Conservation (phyloP, 2,888 invertebrate genomes). For the Trilocha varians region DNA sequence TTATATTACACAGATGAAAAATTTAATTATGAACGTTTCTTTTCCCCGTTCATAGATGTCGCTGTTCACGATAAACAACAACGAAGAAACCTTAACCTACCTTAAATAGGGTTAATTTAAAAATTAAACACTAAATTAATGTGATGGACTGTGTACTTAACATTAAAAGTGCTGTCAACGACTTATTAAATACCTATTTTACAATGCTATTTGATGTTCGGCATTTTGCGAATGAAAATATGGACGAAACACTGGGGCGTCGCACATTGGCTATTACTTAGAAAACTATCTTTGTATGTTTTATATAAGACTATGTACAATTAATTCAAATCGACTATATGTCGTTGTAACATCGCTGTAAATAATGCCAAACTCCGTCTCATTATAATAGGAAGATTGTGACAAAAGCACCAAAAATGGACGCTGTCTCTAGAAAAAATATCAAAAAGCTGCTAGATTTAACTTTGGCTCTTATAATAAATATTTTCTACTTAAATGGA, state of each 20-base stretch:
- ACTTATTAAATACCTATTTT: slow-evolving; percentile 23
- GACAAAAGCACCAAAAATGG: slow-evolving; percentile 35
- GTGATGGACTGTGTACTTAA: slow-evolving; percentile 45
- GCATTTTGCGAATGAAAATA: too few species aligned
- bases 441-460: slow-evolving; percentile 26
- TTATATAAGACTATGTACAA: slow-evolving; percentile 6
- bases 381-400: slow-evolving; percentile 24
- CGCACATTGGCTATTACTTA: too few species aligned
- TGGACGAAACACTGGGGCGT: too few species aligned
- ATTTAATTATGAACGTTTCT: background rate
- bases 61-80: slow-evolving; percentile 16
- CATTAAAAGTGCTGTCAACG: slow-evolving; percentile 31
- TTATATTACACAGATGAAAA: background rate
- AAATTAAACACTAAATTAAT: slow-evolving; percentile 30
- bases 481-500: too few species aligned
- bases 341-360: too few species aligned
- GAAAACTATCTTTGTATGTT: slow-evolving; percentile 6
- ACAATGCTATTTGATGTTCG: too few species aligned
- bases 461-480: slow-evolving; percentile 45
- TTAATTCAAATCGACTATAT: too few species aligned
- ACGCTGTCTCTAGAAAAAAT: slow-evolving; percentile 17
- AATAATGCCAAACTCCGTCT: background rate
- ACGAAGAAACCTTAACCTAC: slow-evolving; percentile 15
- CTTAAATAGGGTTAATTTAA: slow-evolving; percentile 30
- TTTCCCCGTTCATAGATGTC: slow-evolving; percentile 14